A percentile compares a stretch with the other conserved stretches of the same genome.
phyloP scores from a whole-genome alignment of 2,797 vertebrate genomes.

The Emys orbicularis region DNA sequence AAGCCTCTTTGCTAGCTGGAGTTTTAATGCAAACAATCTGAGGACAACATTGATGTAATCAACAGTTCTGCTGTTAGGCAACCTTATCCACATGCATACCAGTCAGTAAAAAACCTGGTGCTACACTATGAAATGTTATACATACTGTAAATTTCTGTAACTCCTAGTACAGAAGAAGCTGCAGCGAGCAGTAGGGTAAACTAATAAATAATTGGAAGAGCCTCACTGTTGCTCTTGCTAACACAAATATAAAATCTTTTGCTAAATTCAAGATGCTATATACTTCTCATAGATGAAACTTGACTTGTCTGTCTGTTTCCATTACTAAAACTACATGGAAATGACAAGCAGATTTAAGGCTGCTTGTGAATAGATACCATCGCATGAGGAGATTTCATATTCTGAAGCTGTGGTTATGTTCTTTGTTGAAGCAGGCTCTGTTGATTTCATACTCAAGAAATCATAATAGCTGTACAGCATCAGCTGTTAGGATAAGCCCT shows the following conservation, averaged over 20 bases:
- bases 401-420: not conserved
- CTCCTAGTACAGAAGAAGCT: not conserved
- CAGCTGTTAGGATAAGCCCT: not conserved
- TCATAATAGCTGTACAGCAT: not conserved
- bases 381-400: not conserved
- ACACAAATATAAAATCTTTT: not conserved
- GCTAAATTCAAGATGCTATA: not conserved
- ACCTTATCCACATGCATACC: not conserved
- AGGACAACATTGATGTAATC: not conserved
- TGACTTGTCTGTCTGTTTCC: not conserved
- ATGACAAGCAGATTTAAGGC: not conserved
- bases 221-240: not conserved
- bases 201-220: not conserved
- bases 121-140: not conserved
- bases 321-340: not conserved
- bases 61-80: not conserved
- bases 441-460: not conserved
- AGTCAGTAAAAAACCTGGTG: not conserved
- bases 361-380: not conserved
- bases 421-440: not conserved
- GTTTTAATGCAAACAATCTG: not conserved
- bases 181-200: not conserved
- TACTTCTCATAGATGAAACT: not conserved
- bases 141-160: not conserved
- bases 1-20: not conserved